Evolutionary conservation across 1,140 invertebrate genomes (phyloP).

Genomic region (Calliphora vicina): DNA sequence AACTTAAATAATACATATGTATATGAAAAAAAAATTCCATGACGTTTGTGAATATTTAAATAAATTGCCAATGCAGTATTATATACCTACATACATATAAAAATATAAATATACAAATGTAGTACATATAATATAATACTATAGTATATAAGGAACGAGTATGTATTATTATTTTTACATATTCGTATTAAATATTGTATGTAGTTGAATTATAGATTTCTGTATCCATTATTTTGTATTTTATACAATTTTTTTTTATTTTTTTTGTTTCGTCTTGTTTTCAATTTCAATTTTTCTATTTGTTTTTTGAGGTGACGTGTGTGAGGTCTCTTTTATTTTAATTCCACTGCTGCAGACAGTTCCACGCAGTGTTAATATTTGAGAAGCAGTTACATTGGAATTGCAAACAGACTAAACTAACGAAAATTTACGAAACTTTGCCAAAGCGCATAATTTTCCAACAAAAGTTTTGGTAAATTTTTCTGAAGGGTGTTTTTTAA

Average conservation of each 20-base stretch:
- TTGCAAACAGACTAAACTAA: no score
- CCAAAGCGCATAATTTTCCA: no score
- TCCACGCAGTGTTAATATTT: no score
- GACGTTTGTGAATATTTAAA: constrained; percentile 9
- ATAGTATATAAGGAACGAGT: no score
- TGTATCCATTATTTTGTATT: not conserved
- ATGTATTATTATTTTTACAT: not conserved
- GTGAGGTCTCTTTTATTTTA: not conserved
- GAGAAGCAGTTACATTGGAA: no score
- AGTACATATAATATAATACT: no score
- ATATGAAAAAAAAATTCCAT: not conserved
- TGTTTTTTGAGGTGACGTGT: not conserved
- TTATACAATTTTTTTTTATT: not conserved
- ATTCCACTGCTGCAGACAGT: no score
- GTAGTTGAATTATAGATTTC: not conserved
- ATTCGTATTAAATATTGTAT: no score
- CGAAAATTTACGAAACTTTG: no score
- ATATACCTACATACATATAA: not conserved
- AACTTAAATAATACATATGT: not conserved
- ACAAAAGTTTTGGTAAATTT: no score
- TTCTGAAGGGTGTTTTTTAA: no score
- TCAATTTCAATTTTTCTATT: no score
- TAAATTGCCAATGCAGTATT: not conserved
- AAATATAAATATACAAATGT: not conserved
- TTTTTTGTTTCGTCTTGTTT: not conserved